These are phyloP conservation scores for Protonibea diacanthus DNA, from an alignment of 2,797 vertebrate species.

Conservation along the genomic window DNA sequence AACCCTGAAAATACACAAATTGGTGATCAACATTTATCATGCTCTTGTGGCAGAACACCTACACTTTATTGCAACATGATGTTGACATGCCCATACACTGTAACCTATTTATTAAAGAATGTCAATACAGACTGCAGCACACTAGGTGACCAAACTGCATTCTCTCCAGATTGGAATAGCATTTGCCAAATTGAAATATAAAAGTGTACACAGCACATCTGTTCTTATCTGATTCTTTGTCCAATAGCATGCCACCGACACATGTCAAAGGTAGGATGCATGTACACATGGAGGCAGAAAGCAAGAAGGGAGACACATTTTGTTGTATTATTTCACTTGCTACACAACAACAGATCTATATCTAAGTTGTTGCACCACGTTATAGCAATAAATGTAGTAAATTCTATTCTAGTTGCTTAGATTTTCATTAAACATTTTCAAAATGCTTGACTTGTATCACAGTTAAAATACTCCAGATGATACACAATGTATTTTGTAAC, in stretches of 20 bases:
- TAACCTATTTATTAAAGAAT: conserved; percentile 26
- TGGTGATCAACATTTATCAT: neutral
- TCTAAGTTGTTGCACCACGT: neutral
- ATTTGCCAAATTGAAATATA: conserved; percentile 44
- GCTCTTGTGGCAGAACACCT: neutral
- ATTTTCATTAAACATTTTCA: neutral
- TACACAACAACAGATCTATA: neutral
- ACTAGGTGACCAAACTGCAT: conserved; percentile 41
- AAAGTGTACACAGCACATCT: conserved; percentile 40
- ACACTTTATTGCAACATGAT: conserved; percentile 21
- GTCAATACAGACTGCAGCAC: conserved; percentile 8
- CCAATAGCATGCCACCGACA: neutral
- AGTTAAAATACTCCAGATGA: neutral
- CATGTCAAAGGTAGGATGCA: conserved; percentile 2
- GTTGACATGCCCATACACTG: conserved; percentile 17
- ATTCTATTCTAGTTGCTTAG: neutral
- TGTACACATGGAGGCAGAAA: neutral
- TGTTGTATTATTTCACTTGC: conserved; percentile 1
- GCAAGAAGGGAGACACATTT: conserved; percentile 1
- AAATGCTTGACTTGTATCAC: neutral
- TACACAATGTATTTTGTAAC: neutral
- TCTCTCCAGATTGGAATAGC: neutral
- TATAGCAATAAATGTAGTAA: neutral
- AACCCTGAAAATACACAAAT: neutral
- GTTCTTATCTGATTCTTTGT: conserved; percentile 37